These are phyloP conservation scores for Aradus depressus DNA, from an alignment of 2,888 invertebrate species.

Conservation along the genomic window DNA sequence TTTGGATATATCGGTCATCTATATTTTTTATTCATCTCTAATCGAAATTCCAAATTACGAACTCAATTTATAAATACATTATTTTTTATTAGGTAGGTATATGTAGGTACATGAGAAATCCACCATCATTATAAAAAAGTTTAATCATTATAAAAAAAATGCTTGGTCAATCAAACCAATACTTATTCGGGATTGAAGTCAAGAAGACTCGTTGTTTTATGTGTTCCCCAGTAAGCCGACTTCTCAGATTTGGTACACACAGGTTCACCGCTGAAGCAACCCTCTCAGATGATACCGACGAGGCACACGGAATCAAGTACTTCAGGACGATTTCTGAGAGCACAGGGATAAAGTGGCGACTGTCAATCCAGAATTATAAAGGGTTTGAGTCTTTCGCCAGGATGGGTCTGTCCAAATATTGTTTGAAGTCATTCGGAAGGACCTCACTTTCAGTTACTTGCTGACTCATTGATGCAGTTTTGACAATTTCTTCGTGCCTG, in stretches of 20 bases:
- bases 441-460: slow-evolving; percentile 1
- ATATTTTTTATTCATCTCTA: no score
- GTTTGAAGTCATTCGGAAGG: slow-evolving; percentile 7
- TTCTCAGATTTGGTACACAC: slow-evolving; percentile 3
- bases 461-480: not conserved
- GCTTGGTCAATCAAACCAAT: slow-evolving; percentile 10
- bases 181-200: slow-evolving; percentile 6
- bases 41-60: no score
- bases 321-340: slow-evolving; percentile 7
- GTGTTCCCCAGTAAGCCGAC: slow-evolving; percentile 8
- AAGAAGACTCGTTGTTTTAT: slow-evolving; percentile 6
- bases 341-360: slow-evolving; percentile 7
- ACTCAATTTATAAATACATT: slow-evolving; percentile 1
- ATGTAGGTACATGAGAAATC: not conserved
- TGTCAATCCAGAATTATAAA: slow-evolving; percentile 6
- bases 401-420: slow-evolving; percentile 10
- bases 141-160: not conserved
- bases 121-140: not conserved
- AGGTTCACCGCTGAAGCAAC: slow-evolving; percentile 11
- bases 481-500: slow-evolving; percentile 9
- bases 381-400: slow-evolving; percentile 2
- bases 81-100: no score
- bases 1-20: no score
- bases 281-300: slow-evolving; percentile 12
- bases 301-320: slow-evolving; percentile 7